Evolutionary conservation across 2,888 invertebrate genomes (phyloP).

Genomic region (Lamellibrachia satsuma): DNA sequence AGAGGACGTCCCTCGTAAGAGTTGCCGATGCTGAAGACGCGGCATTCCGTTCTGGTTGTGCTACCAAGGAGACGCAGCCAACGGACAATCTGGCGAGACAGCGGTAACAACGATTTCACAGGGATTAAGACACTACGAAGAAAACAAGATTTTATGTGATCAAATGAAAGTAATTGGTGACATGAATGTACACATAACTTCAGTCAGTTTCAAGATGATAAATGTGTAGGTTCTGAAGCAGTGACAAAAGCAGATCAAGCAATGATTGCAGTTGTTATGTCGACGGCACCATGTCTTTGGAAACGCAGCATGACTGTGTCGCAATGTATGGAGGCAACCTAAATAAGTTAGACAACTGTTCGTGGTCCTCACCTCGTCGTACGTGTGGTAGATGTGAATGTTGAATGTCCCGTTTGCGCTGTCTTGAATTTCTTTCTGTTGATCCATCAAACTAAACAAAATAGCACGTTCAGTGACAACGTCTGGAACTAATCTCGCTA

Average conservation of each 20-base stretch:
- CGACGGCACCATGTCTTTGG: neutral
- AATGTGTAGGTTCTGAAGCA: neutral
- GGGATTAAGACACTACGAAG: neutral
- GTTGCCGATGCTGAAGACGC: conserved; percentile 22
- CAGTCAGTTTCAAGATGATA: neutral
- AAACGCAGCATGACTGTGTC: neutral
- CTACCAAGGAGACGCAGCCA: conserved; percentile 18
- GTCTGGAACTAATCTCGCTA: neutral
- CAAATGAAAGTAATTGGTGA: neutral
- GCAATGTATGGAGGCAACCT: neutral
- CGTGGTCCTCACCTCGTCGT: conserved; percentile 32
- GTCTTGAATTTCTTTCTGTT: neutral
- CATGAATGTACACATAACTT: too few relatives aligned
- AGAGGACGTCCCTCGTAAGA: conserved; percentile 20
- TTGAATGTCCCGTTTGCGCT: conserved; percentile 26
- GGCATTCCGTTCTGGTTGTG: neutral
- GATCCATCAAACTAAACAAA: neutral
- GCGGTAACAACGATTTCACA: neutral
- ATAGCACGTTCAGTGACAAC: neutral
- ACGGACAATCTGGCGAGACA: neutral
- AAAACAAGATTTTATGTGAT: neutral
- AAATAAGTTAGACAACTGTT: neutral
- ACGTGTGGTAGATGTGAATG: conserved; percentile 34
- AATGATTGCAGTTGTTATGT: neutral
- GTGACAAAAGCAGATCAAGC: neutral